Percentiles rank a stretch among this genome's conserved stretches.
Conservation (phyloP, 1,140 invertebrate species). For the Diachasma alloeum region DNA sequence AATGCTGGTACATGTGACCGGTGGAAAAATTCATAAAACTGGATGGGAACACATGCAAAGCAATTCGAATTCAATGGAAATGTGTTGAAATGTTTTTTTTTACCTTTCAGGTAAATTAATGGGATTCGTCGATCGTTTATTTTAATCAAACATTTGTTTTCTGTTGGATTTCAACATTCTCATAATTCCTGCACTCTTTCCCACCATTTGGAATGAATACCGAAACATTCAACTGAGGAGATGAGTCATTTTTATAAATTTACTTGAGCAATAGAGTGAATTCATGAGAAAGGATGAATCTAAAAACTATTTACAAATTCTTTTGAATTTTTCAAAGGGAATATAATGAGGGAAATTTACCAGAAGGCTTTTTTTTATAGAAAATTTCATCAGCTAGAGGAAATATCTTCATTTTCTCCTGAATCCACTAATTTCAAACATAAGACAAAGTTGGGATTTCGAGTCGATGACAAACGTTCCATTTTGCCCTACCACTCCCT, state of each 20-base stretch:
- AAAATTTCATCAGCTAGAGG: no score
- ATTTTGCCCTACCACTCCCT: no score
- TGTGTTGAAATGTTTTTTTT: neutral
- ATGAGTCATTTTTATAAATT: no score
- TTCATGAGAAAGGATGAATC: neutral
- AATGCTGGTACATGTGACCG: neutral
- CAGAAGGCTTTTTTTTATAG: no score
- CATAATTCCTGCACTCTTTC: no score
- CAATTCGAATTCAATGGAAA: neutral
- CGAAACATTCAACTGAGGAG: no score
- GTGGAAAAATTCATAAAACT: neutral
- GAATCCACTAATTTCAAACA: no score
- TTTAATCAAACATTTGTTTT: neutral
- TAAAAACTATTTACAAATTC: neutral
- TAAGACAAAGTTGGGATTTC: no score
- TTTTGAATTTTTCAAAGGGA: neutral
- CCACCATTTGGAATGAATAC: no score
- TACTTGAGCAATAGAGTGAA: neutral
- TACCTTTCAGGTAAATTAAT: neutral
- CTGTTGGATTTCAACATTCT: neutral
- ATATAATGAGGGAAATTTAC: no score
- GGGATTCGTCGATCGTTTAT: neutral
- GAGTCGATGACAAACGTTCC: no score
- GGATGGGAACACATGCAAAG: neutral
- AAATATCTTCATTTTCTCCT: no score